Evolutionary conservation across 2,888 invertebrate genomes (phyloP), one percentile per base, ranked within the genome.

Genomic region (Sminthurides aquaticus): DNA sequence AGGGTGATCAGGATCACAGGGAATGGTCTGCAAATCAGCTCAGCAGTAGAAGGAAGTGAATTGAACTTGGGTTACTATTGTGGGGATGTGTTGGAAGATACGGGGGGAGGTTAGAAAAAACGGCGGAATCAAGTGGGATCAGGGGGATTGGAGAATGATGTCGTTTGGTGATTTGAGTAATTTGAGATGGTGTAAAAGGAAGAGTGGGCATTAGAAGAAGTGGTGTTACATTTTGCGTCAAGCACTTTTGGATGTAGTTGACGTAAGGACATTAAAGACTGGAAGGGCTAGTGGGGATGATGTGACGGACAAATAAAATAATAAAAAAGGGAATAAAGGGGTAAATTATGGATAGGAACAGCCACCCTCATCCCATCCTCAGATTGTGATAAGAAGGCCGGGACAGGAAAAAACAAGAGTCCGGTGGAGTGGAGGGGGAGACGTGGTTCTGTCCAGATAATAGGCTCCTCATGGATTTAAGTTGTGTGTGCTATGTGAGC

Each of bases 281-380:
- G 8, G 5, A 8, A 52, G 11, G 20, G 5, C 11, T 20, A 15
- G 11, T 22, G 5, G 11, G 5, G 20, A 52, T 52, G 52, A 52
- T 52, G 52, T 52, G 52, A 15, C 52, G 52, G 18, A 52, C 20
- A 52, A 52, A 52, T 52, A 52, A 52, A 52, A 52, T 52, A 52
- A 52, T 52, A 52, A 52, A 52, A 52, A 52, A 52, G 52, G 52
- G 20, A 15, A 52, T 52, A 52, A 52, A 52, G 52, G 52, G 52
- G 52, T 52, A 52, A 52, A 52, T 52, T 52, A 52, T 52, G 52
- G 52, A 8, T 52, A 8, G 20, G 20, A 15, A 5, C 20, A 52
- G 20, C 8, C 20, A 52, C 52, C 52, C 15, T 43, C 43, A 18
- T 18, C 43, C 43, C 8, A 8, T 43, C 8, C 43, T 43, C 43